These are phyloP conservation scores for Accipiter cooperii DNA, from an alignment of 2,113 vertebrate species.

Conservation along the genomic window DNA sequence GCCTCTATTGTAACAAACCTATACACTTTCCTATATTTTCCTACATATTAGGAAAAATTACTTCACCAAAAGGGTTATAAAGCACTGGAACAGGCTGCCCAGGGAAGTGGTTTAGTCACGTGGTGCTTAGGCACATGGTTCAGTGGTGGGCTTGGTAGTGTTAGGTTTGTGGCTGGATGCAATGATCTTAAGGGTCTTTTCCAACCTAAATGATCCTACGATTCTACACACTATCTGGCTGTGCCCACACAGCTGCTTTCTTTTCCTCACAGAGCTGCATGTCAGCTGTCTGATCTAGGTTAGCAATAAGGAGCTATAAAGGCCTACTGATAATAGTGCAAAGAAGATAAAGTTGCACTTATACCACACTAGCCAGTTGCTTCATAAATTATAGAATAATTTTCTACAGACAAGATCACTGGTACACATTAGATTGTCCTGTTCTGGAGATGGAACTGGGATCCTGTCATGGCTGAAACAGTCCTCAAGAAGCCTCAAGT, in stretches of 20 bases:
- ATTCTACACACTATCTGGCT: not conserved
- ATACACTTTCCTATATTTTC: not conserved
- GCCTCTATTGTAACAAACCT: not conserved
- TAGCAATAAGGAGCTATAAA: not conserved
- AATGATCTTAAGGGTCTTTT: not conserved
- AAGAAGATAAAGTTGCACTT: not conserved
- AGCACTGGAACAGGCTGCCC: not conserved
- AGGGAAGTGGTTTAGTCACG: not conserved
- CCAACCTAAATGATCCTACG: not conserved
- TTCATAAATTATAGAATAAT: not conserved
- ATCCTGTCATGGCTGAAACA: not conserved
- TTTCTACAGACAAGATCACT: not conserved
- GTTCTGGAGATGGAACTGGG: not conserved
- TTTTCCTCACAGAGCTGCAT: not conserved
- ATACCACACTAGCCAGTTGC: not conserved
- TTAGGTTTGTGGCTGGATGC: not conserved
- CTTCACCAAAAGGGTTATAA: not conserved
- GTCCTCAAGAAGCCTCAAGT: not conserved
- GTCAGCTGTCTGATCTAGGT: not conserved
- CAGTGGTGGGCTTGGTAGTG: not conserved
- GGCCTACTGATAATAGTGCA: not conserved
- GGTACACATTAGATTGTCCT: not conserved
- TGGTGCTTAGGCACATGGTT: not conserved
- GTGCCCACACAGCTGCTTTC: not conserved
- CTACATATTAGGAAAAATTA: not conserved